These are phyloP conservation scores for Tauraco erythrolophus DNA, from an alignment of 2,113 vertebrate genomes.

Conservation along the genomic window DNA sequence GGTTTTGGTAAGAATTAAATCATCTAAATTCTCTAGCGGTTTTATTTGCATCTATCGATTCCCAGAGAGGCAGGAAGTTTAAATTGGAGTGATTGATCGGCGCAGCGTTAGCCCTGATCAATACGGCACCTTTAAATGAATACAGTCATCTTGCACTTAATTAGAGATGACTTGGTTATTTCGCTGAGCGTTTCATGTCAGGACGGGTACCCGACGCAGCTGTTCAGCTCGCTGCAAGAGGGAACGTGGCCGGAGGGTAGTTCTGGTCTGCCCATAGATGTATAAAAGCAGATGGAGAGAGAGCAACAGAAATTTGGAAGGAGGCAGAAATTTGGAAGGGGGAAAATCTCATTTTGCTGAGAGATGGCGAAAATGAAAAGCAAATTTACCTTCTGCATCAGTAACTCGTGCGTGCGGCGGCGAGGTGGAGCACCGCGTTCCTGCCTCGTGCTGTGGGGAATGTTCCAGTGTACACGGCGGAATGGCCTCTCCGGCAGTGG, in stretches of 20 bases:
- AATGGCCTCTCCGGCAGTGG: fast-evolving
- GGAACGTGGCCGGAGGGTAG: neutral
- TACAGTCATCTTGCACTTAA: constrained; percentile 58
- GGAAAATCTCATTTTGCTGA: too few species aligned
- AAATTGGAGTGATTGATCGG: constrained; percentile 43
- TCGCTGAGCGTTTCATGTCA: neutral
- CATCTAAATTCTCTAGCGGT: neutral
- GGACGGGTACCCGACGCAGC: neutral
- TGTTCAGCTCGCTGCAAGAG: neutral
- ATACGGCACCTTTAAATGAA: constrained; percentile 27
- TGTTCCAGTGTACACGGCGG: neutral
- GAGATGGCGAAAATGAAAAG: neutral
- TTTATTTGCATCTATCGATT: constrained; percentile 11
- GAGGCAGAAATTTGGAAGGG: neutral
- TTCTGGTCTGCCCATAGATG: neutral
- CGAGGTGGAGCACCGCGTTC: neutral
- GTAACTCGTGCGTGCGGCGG: fast-evolving
- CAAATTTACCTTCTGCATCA: neutral
- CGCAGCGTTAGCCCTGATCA: neutral
- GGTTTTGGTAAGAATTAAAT: neutral
- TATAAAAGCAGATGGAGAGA: neutral
- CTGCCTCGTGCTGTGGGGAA: fast-evolving
- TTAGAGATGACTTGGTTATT: constrained; percentile 48
- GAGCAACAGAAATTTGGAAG: neutral
- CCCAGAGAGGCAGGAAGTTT: neutral